phyloP scores from a whole-genome alignment of 2,888 invertebrate genomes.

The Heliconius ismenius region DNA sequence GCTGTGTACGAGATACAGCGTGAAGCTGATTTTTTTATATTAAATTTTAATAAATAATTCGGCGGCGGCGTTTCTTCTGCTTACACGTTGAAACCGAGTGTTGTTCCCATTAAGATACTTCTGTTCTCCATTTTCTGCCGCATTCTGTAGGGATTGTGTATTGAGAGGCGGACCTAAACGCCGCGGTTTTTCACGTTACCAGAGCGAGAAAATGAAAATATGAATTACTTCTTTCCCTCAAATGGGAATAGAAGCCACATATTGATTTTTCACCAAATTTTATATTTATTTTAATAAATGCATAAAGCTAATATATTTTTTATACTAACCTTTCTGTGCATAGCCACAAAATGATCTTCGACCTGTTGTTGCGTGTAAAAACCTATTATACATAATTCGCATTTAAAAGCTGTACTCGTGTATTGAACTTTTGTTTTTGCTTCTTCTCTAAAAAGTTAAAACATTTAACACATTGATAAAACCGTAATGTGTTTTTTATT shows the following conservation, averaged over 20 bases:
- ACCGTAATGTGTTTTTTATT: too few species aligned
- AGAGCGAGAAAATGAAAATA: too few species aligned
- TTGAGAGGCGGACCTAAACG: too few species aligned
- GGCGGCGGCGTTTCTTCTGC: not conserved
- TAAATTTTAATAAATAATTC: too few species aligned
- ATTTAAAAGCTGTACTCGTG: slow-evolving; percentile 69
- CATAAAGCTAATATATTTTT: not conserved
- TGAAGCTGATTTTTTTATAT: too few species aligned
- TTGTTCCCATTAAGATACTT: too few species aligned
- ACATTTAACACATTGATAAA: not conserved
- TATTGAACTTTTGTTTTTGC: slow-evolving; percentile 65
- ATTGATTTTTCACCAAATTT: not conserved
- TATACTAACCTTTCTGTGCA: slow-evolving; percentile 62
- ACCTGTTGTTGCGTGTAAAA: slow-evolving; percentile 73
- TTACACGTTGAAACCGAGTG: not conserved
- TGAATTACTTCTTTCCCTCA: too few species aligned
- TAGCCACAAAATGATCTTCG: slow-evolving; percentile 65
- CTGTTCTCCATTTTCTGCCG: too few species aligned
- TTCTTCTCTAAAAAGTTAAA: slow-evolving; percentile 58
- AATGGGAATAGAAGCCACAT: too few species aligned
- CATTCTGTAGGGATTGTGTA: too few species aligned
- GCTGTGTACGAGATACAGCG: too few species aligned
- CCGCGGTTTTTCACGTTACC: too few species aligned
- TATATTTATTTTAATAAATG: not conserved
- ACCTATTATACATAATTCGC: slow-evolving; percentile 71